Evolutionary conservation across 2,888 invertebrate species (phyloP).

Genomic region (Keiferia lycopersicella): DNA sequence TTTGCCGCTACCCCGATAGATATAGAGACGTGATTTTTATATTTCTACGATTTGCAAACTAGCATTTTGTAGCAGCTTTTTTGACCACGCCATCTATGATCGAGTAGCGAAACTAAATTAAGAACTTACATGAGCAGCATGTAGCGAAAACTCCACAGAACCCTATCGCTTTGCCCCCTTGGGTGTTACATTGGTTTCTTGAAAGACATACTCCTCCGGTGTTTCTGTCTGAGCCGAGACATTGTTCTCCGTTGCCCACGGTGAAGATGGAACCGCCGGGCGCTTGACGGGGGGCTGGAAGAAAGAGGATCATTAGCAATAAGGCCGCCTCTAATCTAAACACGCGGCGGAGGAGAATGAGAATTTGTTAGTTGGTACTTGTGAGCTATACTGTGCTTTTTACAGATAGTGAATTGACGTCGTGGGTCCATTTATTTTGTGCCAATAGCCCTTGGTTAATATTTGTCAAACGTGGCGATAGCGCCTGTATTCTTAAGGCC

Average conservation of each 20-base stretch:
- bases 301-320: neutral
- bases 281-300: conserved; percentile 56
- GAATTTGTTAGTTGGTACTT: too few species aligned
- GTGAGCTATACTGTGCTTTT: too few species aligned
- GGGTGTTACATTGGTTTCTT: conserved; percentile 77
- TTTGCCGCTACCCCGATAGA: neutral
- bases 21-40: neutral
- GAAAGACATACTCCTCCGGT: conserved; percentile 76
- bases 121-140: conserved; percentile 71
- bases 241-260: conserved; percentile 69
- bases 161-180: conserved; percentile 76
- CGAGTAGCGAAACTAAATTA: neutral
- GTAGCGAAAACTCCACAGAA: conserved; percentile 77
- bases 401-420: too few species aligned
- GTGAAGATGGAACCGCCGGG: conserved; percentile 62
- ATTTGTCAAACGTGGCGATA: too few species aligned
- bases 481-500: too few species aligned
- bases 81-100: neutral
- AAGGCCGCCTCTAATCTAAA: neutral
- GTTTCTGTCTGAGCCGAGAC: conserved; percentile 59
- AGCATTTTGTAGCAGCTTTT: neutral
- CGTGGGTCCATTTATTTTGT: too few species aligned
- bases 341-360: too few species aligned
- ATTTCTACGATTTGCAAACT: neutral
- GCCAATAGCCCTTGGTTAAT: too few species aligned